Base-by-base conservation (phyloP, 2,113 vertebrate genomes). In the Pogonocichla stellata region DNA sequence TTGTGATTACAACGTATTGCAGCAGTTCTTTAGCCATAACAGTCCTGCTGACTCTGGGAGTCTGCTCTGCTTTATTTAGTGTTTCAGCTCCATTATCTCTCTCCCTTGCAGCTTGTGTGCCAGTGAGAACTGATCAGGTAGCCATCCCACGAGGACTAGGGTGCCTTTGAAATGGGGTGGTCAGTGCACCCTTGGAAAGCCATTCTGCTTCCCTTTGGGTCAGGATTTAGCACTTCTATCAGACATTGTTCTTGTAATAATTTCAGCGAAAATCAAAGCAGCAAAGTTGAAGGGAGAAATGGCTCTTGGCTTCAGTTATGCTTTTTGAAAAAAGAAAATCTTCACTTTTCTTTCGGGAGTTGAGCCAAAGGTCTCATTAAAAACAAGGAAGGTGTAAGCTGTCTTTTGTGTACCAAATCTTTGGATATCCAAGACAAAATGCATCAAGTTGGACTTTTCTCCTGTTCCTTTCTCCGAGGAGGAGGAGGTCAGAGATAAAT, bases 241-340 rank as follows among this genome's bases (percentile, higher is more conserved):
- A 51, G 36, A 45, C 62, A 47, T 61, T 93, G 38, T 40, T 91
- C 80, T 74, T 25, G 3, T 8, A 73, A 67, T 26, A 72, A 20
- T 88, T 95, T 93, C 78, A 88, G 62, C 7, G 14, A 58, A 60
- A 67, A 92, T 83, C 67, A 95, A 93, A 96, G 57, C 42, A 66
- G 47, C 33, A 56, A 36, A 87, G 74, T 53, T 24, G 45, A 82
- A 84, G 12, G 40, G 36, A 86, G 66, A 75, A 78, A 40, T 1
- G 1, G 8, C 50, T 78, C 36, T 69, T 64, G 62, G 34, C 58
- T 72, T 36, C 31, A 78, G 40, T 36, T 73, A 31, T 7, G 25
- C 19, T 53, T 79, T 92, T 56, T 33, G 77, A 83, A 80, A 64
- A 65, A 75, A 48, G 26, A 23, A 56, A 82, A 58, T 54, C 64